Evolutionary conservation across 2,888 invertebrate genomes (phyloP).

Genomic region (Busseola fusca): DNA sequence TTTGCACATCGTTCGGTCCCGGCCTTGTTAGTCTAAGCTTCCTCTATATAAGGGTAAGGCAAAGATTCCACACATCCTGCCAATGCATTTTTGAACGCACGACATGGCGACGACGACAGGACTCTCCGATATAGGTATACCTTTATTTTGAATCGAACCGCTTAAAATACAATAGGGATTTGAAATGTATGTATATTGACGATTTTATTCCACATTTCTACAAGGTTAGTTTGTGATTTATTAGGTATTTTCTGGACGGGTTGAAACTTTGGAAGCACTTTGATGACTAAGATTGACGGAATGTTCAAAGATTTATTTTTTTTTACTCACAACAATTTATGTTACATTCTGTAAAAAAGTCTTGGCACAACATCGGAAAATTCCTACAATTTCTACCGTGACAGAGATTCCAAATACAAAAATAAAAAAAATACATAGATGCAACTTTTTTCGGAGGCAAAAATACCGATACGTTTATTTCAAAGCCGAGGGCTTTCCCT

Average conservation of each 20-base stretch:
- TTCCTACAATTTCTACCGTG: slow-evolving; percentile 2
- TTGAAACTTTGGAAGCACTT: slow-evolving; percentile 8
- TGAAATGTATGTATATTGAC: slow-evolving; percentile 48
- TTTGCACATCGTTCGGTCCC: slow-evolving; percentile 61
- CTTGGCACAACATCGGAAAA: neutral
- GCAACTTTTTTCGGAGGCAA: slow-evolving; percentile 31
- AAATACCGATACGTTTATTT: slow-evolving; percentile 55
- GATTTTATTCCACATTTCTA: slow-evolving; percentile 50
- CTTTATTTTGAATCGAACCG: slow-evolving; percentile 59
- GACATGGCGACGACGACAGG: slow-evolving; percentile 54
- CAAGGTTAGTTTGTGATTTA: slow-evolving; percentile 37
- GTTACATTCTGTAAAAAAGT: neutral
- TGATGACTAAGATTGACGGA: slow-evolving; percentile 30
- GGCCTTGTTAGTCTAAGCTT: slow-evolving; percentile 63
- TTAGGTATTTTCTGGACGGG: slow-evolving; percentile 35
- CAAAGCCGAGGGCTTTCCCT: slow-evolving; percentile 71
- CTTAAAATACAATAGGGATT: slow-evolving; percentile 73
- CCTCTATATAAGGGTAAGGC: slow-evolving; percentile 69
- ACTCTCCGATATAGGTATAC: slow-evolving; percentile 48
- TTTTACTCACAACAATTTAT: neutral
- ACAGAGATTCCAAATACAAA: slow-evolving; percentile 9
- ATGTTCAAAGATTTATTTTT: slow-evolving; percentile 3
- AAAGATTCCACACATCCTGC: slow-evolving; percentile 68
- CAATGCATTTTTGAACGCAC: slow-evolving; percentile 57
- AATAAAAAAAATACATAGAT: slow-evolving; percentile 14